phyloP scores from a whole-genome alignment of 2,113 vertebrate genomes.

The Oncorhynchus clarkii region DNA sequence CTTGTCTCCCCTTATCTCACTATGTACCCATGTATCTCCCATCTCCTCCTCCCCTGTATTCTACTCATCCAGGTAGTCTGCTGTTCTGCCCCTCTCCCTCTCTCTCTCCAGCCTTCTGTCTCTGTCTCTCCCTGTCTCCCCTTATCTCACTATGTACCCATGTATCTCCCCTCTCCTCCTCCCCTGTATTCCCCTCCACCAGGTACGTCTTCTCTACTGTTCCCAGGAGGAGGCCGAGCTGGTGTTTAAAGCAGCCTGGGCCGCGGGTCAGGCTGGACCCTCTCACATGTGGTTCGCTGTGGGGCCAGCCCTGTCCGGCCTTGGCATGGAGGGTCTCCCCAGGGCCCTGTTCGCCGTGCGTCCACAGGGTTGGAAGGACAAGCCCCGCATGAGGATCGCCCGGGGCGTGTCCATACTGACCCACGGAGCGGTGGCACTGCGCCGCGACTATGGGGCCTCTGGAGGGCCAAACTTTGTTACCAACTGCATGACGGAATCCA shows the following conservation, averaged over 20 bases:
- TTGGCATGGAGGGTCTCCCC: slow-evolving; percentile 79
- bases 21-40: neutral
- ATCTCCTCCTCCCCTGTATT: neutral
- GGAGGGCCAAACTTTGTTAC: slow-evolving; percentile 84
- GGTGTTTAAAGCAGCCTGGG: slow-evolving; percentile 84
- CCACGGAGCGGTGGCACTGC: slow-evolving; percentile 85
- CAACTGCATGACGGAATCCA: slow-evolving; percentile 86
- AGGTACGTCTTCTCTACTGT: slow-evolving; percentile 91
- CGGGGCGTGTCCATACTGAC: slow-evolving; percentile 90
- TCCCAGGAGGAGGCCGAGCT: slow-evolving; percentile 89
- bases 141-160: slow-evolving; percentile 64
- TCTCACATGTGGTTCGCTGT: slow-evolving; percentile 94
- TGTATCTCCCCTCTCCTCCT: slow-evolving; percentile 52
- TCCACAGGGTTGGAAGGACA: slow-evolving; percentile 89
- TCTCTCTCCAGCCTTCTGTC: slow-evolving; percentile 40
- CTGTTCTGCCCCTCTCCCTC: neutral
- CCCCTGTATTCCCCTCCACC: slow-evolving; percentile 45
- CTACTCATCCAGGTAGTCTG: neutral
- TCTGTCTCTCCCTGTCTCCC: slow-evolving; percentile 60
- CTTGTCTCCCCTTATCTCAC: neutral
- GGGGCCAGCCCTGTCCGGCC: slow-evolving; percentile 83
- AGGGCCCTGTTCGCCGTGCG: slow-evolving; percentile 86
- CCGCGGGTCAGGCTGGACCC: slow-evolving; percentile 83
- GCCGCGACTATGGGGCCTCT: slow-evolving; percentile 83
- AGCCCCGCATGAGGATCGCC: slow-evolving; percentile 80